Conservation (phyloP, 2,888 invertebrate species). For the Heteropelma amictum region DNA sequence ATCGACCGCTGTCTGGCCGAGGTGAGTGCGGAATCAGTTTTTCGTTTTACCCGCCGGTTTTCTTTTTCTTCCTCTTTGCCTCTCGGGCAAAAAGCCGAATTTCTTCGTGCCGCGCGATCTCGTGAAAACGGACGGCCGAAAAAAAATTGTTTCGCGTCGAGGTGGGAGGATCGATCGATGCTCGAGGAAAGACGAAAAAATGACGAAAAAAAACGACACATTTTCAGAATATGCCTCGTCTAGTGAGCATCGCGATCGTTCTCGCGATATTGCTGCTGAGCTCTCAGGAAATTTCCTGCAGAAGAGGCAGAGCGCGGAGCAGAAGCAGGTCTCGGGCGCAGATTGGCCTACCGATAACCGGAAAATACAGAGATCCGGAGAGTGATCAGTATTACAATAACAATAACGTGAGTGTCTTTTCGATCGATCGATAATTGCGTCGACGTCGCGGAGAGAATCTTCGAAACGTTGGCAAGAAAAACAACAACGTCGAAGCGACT, state of each 20-base stretch:
- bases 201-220: neutral
- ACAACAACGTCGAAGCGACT: neutral
- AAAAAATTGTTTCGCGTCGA: neutral
- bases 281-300: conserved; percentile 77
- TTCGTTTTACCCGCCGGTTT: conserved; percentile 16
- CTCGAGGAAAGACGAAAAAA: too few species aligned
- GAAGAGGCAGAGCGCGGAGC: conserved; percentile 85
- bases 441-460: neutral
- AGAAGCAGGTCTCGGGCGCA: conserved; percentile 90
- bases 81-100: neutral
- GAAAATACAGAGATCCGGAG: conserved; percentile 93
- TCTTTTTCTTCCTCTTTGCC: neutral
- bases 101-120: too few species aligned
- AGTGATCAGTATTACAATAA: conserved; percentile 95
- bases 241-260: conserved; percentile 61
- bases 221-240: conserved; percentile 65
- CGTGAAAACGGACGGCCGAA: too few species aligned
- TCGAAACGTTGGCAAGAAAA: neutral
- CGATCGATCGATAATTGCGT: too few species aligned
- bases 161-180: neutral
- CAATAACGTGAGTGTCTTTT: conserved; percentile 83
- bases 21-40: conserved; percentile 65
- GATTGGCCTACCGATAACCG: conserved; percentile 92
- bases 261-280: conserved; percentile 71
- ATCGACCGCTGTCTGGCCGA: conserved; percentile 67